Evolutionary conservation across 2,113 vertebrate species (phyloP), one percentile per base, ranked within the genome.

Genomic region (Hydrochoerus hydrochaeris): DNA sequence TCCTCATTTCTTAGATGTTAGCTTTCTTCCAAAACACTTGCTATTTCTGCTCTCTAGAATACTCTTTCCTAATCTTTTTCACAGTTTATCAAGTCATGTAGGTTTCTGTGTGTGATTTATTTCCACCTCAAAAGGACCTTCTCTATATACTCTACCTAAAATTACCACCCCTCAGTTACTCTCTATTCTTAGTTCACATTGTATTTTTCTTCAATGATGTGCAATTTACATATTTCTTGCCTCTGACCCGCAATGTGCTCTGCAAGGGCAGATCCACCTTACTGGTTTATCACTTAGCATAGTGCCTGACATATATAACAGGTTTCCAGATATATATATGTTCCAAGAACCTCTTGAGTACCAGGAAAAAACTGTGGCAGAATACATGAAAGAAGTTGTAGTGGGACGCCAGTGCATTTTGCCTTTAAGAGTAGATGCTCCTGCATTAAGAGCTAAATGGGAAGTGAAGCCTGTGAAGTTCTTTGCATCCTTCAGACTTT

Each of bases 1-100:
- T 85, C 54, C 35, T 86, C 30, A 32, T 92, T 60, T 94, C 52
- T 94, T 77, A 3, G 41, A 41, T 86, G 14, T 41, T 57, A 41
- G 69, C 81, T 90, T 93, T 54, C 30, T 94, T 90, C 86, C 24
- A 86, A 87, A 58, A 84, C 13, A 83, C 57, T 84, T 90, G 57
- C 32, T 75, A 7, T 86, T 93, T 84, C 54, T 84, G 67, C 35
- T 83, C 9, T 71, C 58, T 89, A 46, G 35, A 83, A 67, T 41
- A 38, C 49, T 85, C 41, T 91, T 85, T 83, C 24, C 5, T 41
- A 19, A 60, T 81, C 71, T 91, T 84, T 67, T 93, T 82, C 30
- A 85, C 35, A 83, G 19, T 73, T 89, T 83, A 46, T 90, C 17
- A 20, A 49, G 28, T 30, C 75, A 60, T 88, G 78, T 96, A 77